Base-by-base conservation (phyloP, 1,140 invertebrate species). In the Prorops nasuta region DNA sequence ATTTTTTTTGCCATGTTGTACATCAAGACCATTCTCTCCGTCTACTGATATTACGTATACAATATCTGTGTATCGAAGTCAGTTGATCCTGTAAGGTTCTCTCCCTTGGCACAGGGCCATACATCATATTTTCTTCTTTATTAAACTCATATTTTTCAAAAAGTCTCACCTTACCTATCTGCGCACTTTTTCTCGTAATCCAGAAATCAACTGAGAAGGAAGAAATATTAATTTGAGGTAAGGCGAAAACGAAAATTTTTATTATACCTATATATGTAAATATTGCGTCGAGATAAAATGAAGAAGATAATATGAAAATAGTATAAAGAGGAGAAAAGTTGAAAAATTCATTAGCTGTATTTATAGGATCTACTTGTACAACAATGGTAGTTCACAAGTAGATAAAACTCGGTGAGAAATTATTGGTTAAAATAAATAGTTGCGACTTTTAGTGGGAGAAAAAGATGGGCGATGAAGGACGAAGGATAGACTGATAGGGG, bases 121-220 rank as follows among this genome's bases (percentile, higher is more conserved):
- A 73, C 71, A 75, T 73, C 69, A 73, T 61, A 63, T 63, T 60
- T 64, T 62, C 63, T 68, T 70, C 71, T 75, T 75, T 75, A 75
- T 75, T 74, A 73, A 74, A 75, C 69, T 72, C 69, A 74, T 75
- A 75, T 72, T 73, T 75, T 73, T 72, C 62, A 68, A 64, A 56
- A 56, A 54, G 60, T 56, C 50, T 61, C 67, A 54, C 52, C 51
- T 52, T 40, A 44, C 52, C 53, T 60, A 60, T 60, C 62, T 45
- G 31, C 28, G 31, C 36, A 32, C 52, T 51, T 64, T 57, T 54
- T 9, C 18, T 21, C 45, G 56, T 51, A 56, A 54, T 38, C 55
- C 60, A 44, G 54, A 64, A 64, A 64, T 64, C 62, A 64, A 55
- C 61, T 48, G n/a, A n/a, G n/a, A n/a, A n/a, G n/a, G n/a, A n/a